A percentile compares a stretch with the other conserved stretches of the same genome.
phyloP scores from a whole-genome alignment of 35 echinoderm and acorn worm species.

The Heliocidaris tuberculata region DNA sequence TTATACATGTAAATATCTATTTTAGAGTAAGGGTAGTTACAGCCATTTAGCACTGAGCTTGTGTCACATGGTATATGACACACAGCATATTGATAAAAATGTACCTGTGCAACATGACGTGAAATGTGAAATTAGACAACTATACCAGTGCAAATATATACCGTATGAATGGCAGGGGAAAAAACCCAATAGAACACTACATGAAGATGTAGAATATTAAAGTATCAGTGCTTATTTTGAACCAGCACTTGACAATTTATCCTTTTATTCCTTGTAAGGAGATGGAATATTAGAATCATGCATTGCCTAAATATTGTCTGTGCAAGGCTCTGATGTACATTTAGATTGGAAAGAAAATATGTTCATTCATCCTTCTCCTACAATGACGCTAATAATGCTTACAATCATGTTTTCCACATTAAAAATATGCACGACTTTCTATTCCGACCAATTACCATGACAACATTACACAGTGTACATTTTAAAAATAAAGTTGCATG shows the following conservation, averaged over 20 bases:
- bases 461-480: background rate
- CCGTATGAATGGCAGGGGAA: too few species aligned
- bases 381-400: background rate
- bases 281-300: background rate
- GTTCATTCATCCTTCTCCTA: background rate
- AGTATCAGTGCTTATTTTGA: too few species aligned
- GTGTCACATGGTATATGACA: background rate
- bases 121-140: too few species aligned
- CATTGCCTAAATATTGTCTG: background rate
- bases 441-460: background rate
- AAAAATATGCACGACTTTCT: background rate
- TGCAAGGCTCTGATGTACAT: background rate
- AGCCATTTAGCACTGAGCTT: background rate
- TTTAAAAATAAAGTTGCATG: constrained; percentile 13
- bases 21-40: background rate
- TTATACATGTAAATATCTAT: background rate
- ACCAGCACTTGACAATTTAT: too few species aligned
- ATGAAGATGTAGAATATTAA: too few species aligned
- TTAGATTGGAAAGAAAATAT: background rate
- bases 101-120: too few species aligned
- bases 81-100: too few species aligned
- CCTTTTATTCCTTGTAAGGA: too few species aligned
- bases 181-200: too few species aligned
- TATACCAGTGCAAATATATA: too few species aligned
- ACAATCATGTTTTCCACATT: background rate